phyloP scores from a whole-genome alignment of 2,113 vertebrate species.

The Stigmatopora argus region DNA sequence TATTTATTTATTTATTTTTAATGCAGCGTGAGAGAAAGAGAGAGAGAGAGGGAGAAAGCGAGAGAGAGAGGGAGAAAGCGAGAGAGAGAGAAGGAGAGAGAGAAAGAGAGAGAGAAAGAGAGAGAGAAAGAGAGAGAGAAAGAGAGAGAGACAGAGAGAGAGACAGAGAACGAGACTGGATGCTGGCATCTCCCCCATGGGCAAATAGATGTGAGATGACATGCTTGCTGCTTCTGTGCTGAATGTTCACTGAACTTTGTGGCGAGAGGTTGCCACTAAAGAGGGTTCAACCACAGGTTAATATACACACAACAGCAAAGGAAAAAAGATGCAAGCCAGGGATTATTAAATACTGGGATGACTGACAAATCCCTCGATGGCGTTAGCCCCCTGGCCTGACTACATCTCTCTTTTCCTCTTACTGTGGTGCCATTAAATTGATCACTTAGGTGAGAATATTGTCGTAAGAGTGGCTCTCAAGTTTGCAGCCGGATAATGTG shows the following conservation, averaged over 20 bases:
- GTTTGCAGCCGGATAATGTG: background rate
- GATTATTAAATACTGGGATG: conserved; percentile 86
- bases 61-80: conserved; percentile 8
- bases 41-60: conserved; percentile 15
- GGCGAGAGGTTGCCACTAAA: conserved; percentile 88
- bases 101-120: conserved; percentile 5
- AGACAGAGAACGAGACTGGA: conserved; percentile 35
- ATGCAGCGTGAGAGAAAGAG: conserved; percentile 31
- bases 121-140: conserved; percentile 12
- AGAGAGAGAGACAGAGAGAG: conserved; percentile 19
- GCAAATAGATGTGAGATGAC: conserved; percentile 90
- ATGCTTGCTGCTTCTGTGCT: conserved; percentile 83
- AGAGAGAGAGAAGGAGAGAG: conserved; percentile 14
- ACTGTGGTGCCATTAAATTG: conserved; percentile 44
- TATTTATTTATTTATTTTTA: conserved; percentile 7
- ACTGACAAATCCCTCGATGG: conserved; percentile 88
- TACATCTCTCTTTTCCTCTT: conserved; percentile 59
- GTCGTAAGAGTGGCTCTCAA: background rate
- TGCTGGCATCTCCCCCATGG: conserved; percentile 82
- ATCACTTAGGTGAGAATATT: conserved; percentile 11
- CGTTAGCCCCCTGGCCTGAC: conserved; percentile 81
- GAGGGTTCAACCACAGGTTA: conserved; percentile 97
- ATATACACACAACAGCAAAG: conserved; percentile 90
- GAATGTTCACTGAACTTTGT: conserved; percentile 92
- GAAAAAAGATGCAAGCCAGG: conserved; percentile 77